Conservation (phyloP, 2,888 invertebrate genomes). For the Synergus japonicus region DNA sequence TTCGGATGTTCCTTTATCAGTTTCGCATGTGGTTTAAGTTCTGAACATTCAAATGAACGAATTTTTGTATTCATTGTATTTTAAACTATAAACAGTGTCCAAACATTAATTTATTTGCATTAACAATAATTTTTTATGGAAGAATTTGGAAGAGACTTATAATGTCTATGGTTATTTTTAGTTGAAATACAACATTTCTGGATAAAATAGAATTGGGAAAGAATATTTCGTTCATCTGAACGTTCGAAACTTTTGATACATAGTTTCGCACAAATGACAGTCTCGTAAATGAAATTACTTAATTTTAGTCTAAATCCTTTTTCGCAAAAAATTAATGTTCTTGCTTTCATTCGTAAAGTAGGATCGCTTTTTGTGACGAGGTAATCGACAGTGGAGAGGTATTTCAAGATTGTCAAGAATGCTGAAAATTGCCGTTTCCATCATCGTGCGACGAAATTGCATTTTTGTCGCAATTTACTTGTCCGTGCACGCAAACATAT, state of each 20-base stretch:
- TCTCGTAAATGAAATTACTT: neutral
- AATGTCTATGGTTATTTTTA: no score
- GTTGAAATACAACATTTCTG: no score
- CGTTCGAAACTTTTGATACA: no score
- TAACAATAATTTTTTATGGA: no score
- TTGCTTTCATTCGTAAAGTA: neutral
- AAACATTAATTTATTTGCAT: no score
- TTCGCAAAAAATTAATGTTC: neutral
- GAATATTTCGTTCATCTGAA: no score
- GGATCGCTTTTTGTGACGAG: neutral
- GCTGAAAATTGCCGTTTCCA: slow-evolving; percentile 21
- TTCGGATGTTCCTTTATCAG: neutral
- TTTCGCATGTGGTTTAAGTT: no score
- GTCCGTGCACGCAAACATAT: slow-evolving; percentile 4
- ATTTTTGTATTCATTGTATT: no score
- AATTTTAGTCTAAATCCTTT: neutral
- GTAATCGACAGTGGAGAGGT: neutral
- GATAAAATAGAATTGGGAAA: no score
- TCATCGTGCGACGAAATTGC: slow-evolving; percentile 8
- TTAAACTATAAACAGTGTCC: no score
- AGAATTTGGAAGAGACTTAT: no score
- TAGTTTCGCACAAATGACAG: neutral
- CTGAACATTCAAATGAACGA: no score
- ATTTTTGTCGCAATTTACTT: slow-evolving; percentile 13
- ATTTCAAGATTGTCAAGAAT: slow-evolving; percentile 25